phyloP scores from a whole-genome alignment of 2,888 invertebrate genomes.

The Pimpla rufipes region DNA sequence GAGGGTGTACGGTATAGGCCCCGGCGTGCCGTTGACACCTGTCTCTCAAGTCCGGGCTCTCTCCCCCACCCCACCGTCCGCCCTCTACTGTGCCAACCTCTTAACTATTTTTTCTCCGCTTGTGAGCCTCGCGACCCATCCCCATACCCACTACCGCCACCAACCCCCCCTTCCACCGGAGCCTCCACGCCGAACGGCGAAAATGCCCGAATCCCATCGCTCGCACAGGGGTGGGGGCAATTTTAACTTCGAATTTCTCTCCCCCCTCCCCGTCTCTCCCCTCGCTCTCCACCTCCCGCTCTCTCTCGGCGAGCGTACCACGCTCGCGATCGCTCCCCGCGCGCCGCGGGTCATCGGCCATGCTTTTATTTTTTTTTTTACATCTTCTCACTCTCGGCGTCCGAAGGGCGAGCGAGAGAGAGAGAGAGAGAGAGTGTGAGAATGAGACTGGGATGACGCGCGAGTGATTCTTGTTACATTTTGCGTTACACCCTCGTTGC shows the following conservation, averaged over 20 bases:
- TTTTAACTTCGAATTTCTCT: constrained; percentile 69
- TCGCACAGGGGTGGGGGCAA: constrained; percentile 61
- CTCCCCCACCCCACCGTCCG: constrained; percentile 83
- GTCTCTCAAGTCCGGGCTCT: constrained; percentile 81
- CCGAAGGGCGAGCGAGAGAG: constrained; percentile 9
- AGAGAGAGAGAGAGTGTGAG: constrained; percentile 22
- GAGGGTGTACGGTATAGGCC: constrained; percentile 73
- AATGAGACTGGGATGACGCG: constrained; percentile 13
- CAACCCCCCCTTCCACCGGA: constrained; percentile 33
- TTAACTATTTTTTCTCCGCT: constrained; percentile 84
- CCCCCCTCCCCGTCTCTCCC: constrained; percentile 47
- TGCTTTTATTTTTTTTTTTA: constrained; percentile 12
- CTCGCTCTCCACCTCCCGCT: constrained; percentile 37
- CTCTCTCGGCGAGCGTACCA: constrained; percentile 39
- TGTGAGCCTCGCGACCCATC: constrained; percentile 72
- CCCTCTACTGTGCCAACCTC: constrained; percentile 84
- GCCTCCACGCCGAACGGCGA: constrained; percentile 75
- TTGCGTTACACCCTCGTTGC: constrained; percentile 56
- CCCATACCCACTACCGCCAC: constrained; percentile 45
- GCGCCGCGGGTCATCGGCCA: constrained; percentile 43
- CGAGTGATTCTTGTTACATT: constrained; percentile 29
- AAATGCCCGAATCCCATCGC: constrained; percentile 81
- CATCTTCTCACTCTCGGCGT: constrained; percentile 17
- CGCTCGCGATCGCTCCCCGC: constrained; percentile 48
- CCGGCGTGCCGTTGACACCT: constrained; percentile 84